A percentile compares a stretch with the other conserved stretches of the same genome.
Evolutionary conservation across 2,888 invertebrate genomes (phyloP).

Genomic region (Aphidoletes aphidimyza): DNA sequence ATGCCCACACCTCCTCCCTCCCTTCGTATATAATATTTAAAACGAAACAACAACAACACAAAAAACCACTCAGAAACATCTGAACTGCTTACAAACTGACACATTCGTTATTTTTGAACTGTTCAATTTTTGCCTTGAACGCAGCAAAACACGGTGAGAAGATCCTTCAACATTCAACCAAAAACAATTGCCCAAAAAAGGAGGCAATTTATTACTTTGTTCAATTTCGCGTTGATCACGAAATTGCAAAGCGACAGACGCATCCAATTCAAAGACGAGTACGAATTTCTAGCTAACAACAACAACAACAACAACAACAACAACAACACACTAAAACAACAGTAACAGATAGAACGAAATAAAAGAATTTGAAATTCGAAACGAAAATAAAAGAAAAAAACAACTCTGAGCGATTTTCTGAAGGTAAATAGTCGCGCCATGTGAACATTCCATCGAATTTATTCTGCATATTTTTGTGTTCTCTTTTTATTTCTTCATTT

Average conservation of each 20-base stretch:
- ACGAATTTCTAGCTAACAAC: background rate
- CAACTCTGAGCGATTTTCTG: no score
- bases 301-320: background rate
- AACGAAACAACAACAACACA: no score
- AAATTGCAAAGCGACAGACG: background rate
- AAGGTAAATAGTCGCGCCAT: background rate
- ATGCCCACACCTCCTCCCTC: no score
- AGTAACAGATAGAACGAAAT: background rate
- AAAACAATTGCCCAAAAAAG: background rate
- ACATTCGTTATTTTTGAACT: background rate
- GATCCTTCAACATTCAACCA: no score
- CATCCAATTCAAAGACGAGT: background rate
- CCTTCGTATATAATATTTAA: no score
- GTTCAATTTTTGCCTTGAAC: constrained; percentile 3
- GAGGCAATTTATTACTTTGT: background rate
- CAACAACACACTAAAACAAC: no score
- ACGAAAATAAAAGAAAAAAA: no score
- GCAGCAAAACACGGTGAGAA: background rate
- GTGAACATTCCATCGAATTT: no score
- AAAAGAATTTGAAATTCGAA: background rate
- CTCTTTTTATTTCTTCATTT: no score
- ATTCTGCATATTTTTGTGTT: no score
- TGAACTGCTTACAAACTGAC: background rate
- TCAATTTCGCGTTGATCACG: constrained; percentile 12
- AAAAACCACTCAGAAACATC: no score